Evolutionary conservation across 2,888 invertebrate species (phyloP).

Genomic region (Campaea margaritaria): DNA sequence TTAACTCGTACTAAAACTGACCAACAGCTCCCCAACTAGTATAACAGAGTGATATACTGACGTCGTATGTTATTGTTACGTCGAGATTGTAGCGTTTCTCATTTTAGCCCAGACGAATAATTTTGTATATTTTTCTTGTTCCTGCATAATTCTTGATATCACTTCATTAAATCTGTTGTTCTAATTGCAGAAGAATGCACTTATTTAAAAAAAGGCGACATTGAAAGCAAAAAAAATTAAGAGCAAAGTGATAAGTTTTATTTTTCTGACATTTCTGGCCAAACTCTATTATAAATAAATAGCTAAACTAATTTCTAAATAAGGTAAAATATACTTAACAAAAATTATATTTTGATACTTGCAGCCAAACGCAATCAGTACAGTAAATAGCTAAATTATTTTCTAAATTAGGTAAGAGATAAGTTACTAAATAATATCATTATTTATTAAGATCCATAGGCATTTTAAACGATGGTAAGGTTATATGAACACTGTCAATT

Average conservation of each 20-base stretch:
- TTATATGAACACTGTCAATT: conserved; percentile 46
- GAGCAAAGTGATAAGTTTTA: too few species aligned
- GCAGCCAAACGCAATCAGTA: background rate
- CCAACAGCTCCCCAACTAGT: conserved; percentile 5
- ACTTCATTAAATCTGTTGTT: too few species aligned
- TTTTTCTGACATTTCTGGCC: too few species aligned
- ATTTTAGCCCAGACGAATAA: conserved; percentile 36
- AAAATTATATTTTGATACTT: too few species aligned
- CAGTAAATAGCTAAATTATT: conserved; percentile 19
- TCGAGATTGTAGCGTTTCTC: conserved; percentile 43
- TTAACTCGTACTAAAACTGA: conserved; percentile 2
- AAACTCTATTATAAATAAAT: too few species aligned
- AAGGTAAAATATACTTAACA: background rate
- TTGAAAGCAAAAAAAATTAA: background rate
- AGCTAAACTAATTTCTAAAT: background rate
- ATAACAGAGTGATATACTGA: conserved; percentile 36
- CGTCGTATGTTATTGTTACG: conserved; percentile 42
- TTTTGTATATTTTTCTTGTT: conserved; percentile 21
- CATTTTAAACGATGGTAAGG: conserved; percentile 17
- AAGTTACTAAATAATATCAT: conserved; percentile 22
- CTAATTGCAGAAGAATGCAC: too few species aligned
- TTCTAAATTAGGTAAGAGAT: conserved; percentile 22
- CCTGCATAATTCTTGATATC: conserved; percentile 10
- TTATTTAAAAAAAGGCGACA: too few species aligned
- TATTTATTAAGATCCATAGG: conserved; percentile 6